These are phyloP conservation scores for Paedocypris micromegethes DNA, from an alignment of 2,797 vertebrate species.

Conservation along the genomic window DNA sequence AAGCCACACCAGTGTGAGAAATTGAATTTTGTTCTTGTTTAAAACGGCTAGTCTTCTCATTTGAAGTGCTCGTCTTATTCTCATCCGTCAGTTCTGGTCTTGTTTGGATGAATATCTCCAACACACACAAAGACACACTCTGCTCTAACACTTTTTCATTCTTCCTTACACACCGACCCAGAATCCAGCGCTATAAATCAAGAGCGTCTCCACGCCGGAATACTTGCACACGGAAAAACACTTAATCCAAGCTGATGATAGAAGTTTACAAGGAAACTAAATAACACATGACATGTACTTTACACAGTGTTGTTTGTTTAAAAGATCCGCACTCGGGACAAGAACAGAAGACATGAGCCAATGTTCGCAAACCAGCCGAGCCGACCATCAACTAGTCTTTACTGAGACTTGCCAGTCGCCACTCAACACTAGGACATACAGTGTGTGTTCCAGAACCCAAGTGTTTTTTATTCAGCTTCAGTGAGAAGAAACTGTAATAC, in stretches of 20 bases:
- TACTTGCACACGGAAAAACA: slow-evolving; percentile 9
- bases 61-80: slow-evolving; percentile 21
- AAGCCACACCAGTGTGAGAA: slow-evolving; percentile 8
- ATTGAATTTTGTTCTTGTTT: slow-evolving; percentile 22
- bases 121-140: slow-evolving; percentile 21
- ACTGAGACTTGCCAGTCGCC: not conserved
- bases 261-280: slow-evolving; percentile 22
- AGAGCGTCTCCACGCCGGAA: not conserved
- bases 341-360: slow-evolving; percentile 18
- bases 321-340: slow-evolving; percentile 28
- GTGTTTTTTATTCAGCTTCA: too few relatives aligned
- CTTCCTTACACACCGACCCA: slow-evolving; percentile 2
- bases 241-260: slow-evolving; percentile 23
- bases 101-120: slow-evolving; percentile 23
- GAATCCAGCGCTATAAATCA: slow-evolving; percentile 8
- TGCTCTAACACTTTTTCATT: slow-evolving; percentile 8
- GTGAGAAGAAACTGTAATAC: too few relatives aligned
- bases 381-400: slow-evolving; percentile 16
- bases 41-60: slow-evolving; percentile 22
- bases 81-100: slow-evolving; percentile 14
- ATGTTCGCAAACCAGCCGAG: slow-evolving; percentile 10
- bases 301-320: slow-evolving; percentile 22
- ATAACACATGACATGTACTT: slow-evolving; percentile 17
- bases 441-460: too few relatives aligned
- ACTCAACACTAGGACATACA: not conserved